Evolutionary conservation across 2,113 vertebrate genomes (phyloP).

Genomic region (Cariama cristata): DNA sequence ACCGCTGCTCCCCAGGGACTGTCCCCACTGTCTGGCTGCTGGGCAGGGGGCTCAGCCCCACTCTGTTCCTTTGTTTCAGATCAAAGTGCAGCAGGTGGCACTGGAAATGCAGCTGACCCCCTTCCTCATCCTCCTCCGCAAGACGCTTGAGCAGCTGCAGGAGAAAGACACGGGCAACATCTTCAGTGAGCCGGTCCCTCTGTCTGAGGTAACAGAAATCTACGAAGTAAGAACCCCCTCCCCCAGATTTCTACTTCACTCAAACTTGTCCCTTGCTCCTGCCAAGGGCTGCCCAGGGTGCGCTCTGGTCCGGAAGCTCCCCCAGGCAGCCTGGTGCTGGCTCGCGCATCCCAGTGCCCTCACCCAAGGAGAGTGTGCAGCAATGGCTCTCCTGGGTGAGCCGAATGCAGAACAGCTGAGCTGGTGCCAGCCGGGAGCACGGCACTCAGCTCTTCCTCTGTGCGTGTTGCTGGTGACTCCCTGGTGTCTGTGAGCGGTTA

Average conservation of each 20-base stretch:
- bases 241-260: conserved; percentile 74
- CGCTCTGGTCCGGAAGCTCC: background rate
- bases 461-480: background rate
- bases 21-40: accelerated
- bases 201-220: conserved; percentile 96
- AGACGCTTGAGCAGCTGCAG: conserved; percentile 94
- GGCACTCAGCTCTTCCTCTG: background rate
- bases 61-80: conserved; percentile 78
- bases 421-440: background rate
- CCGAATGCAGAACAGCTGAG: background rate
- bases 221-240: conserved; percentile 86
- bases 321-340: background rate
- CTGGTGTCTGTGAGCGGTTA: background rate
- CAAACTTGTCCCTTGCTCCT: conserved; percentile 44
- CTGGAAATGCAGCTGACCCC: conserved; percentile 98
- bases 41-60: background rate
- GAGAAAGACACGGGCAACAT: conserved; percentile 98
- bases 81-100: conserved; percentile 96
- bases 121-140: conserved; percentile 93
- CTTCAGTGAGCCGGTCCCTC: conserved; percentile 95
- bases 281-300: conserved; percentile 29
- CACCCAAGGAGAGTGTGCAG: background rate
- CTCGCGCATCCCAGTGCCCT: background rate
- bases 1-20: background rate
- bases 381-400: background rate